Evolutionary conservation across 1,140 invertebrate species (phyloP), one percentile per base, ranked within the genome.

Genomic region (Drosophila kanapiae): DNA sequence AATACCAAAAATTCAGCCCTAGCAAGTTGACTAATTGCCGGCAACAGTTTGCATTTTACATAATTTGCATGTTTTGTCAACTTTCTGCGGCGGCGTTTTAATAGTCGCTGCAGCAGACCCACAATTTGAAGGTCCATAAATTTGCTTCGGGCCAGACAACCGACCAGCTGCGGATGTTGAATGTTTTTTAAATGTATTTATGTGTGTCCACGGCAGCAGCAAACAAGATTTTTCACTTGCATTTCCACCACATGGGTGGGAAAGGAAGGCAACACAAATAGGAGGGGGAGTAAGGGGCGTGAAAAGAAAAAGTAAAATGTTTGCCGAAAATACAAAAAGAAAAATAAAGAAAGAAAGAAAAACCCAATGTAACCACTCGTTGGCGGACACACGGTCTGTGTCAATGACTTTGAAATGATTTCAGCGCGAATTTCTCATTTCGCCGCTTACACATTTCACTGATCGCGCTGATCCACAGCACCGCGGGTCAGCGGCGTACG

Each of bases 361-460:
- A 47, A 23, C 49, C 9, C 62, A 78, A 61, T 70, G 62, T 75
- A 78, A 78, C 37, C 69, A 78, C 70, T 54, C 56, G 70, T 37
- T 42, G 53, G 68, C 56, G 63, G 64, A 70, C 77, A 78, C 60
- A 48, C 49, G 49, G 74, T 61, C 43, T 63, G 78, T 88, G 85
- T 90, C 85, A 88, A 85, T 88, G 85, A 88, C 85, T 90, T 84
- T 88, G 85, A 88, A 88, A 88, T 90, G 78, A 81, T 85, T 85
- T 80, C 65, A 85, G 71, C 76, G 84, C 68, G 60, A 88, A 83
- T 88, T 88, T 88, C 84, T 78, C 85, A 76, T 80, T 76, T 67
- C 43, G 23, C 49, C 49, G 59, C 27, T 64, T 51, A 68, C 29
- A 54, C 75, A 74, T 87, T 82, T 85, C 68, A 80, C 71, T 43